phyloP scores from a whole-genome alignment of 2,797 vertebrate genomes.

The Myoxocephalus aenaeus region DNA sequence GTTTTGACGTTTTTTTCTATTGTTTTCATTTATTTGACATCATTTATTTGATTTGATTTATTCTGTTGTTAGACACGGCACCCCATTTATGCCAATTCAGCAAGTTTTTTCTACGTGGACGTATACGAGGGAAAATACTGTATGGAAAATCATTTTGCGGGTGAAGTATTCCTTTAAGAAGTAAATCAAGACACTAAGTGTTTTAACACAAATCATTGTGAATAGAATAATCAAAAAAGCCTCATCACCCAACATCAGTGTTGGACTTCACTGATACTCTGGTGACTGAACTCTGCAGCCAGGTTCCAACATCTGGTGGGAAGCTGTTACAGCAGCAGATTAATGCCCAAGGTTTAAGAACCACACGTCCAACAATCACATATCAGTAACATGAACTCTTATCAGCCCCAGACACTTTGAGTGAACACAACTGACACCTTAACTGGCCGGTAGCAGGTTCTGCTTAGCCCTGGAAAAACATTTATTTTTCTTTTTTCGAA shows the following conservation, averaged over 20 bases:
- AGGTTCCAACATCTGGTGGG: background rate
- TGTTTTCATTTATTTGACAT: no score
- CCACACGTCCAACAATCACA: background rate
- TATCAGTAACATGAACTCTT: background rate
- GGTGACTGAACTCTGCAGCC: conserved; percentile 1
- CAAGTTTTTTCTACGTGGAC: background rate
- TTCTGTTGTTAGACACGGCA: background rate
- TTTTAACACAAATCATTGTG: background rate
- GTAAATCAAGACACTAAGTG: background rate
- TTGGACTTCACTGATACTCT: background rate
- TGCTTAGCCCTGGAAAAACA: conserved; percentile 21
- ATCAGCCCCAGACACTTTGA: background rate
- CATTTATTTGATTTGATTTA: no score
- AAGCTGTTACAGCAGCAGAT: background rate
- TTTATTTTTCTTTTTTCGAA: background rate
- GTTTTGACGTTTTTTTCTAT: background rate
- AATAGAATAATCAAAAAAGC: background rate
- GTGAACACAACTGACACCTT: conserved; percentile 43
- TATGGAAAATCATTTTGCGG: background rate
- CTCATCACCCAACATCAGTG: background rate
- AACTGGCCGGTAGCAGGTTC: conserved; percentile 35
- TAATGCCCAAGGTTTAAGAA: background rate
- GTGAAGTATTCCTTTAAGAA: background rate
- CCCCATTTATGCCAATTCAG: background rate
- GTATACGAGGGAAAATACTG: background rate